Conservation (phyloP, 2,113 vertebrate species). For the Tragelaphus scriptus region DNA sequence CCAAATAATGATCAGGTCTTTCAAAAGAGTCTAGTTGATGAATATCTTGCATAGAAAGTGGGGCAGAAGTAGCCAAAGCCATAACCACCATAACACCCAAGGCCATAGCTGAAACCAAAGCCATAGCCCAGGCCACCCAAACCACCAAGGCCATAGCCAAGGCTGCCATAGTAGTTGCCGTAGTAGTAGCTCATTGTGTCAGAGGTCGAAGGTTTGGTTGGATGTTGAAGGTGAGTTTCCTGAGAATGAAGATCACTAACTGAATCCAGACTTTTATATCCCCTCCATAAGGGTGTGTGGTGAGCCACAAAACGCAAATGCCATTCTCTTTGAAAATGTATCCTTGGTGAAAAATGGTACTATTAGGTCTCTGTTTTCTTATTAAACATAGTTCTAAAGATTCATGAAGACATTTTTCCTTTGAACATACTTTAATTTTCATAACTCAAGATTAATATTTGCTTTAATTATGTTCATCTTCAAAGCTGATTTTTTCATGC, state of each 20-base stretch:
- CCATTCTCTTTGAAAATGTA: not conserved
- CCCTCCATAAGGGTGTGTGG: not conserved
- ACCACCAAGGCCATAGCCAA: not conserved
- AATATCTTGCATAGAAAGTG: not conserved
- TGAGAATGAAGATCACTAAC: not conserved
- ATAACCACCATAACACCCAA: not conserved
- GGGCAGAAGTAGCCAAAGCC: not conserved
- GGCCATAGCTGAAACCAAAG: not conserved
- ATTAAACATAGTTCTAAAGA: not conserved
- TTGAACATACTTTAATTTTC: not conserved
- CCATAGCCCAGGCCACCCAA: not conserved
- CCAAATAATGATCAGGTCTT: not conserved
- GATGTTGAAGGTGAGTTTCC: not conserved
- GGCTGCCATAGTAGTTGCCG: rapidly evolving
- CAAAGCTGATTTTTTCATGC: not conserved
- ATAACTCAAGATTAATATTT: not conserved
- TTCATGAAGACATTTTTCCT: not conserved
- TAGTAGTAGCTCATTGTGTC: not conserved
- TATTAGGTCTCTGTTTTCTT: not conserved
- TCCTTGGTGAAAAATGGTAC: not conserved
- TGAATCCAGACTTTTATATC: not conserved
- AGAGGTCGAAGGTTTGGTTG: too few relatives aligned
- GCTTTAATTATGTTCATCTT: not conserved
- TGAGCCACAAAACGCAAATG: not conserved
- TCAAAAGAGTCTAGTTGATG: not conserved